Evolutionary conservation across 2,888 invertebrate genomes (phyloP).

Genomic region (Tinea trinotella): DNA sequence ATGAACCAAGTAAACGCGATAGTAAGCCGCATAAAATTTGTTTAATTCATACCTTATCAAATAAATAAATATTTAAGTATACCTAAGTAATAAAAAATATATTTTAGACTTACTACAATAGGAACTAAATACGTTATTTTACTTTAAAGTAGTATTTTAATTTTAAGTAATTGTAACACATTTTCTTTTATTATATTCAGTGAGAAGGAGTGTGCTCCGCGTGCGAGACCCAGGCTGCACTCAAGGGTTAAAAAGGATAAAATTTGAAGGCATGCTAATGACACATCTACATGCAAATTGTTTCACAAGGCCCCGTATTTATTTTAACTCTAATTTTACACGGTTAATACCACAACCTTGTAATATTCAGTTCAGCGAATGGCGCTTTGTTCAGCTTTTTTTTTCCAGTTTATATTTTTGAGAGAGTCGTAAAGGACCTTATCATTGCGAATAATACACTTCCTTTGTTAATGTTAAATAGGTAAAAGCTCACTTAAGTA

Average conservation of each 20-base stretch:
- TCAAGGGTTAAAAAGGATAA: constrained; percentile 37
- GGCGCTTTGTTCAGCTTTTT: constrained; percentile 3
- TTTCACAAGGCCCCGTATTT: constrained; percentile 54
- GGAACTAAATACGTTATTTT: not conserved
- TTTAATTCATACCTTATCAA: no score
- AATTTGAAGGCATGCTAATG: constrained; percentile 47
- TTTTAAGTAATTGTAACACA: constrained; percentile 4
- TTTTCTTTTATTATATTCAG: not conserved
- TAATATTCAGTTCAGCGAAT: constrained; percentile 4
- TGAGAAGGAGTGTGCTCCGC: not conserved
- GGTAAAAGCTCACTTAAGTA: no score
- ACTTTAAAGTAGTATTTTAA: not conserved
- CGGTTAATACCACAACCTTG: constrained; percentile 56
- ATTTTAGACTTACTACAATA: no score
- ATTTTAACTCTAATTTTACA: constrained; percentile 60
- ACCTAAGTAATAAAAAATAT: no score
- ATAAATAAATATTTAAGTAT: no score
- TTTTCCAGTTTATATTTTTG: not conserved
- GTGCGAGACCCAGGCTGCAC: not conserved
- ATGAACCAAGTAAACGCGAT: no score
- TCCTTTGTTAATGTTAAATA: not conserved
- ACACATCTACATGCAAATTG: constrained; percentile 71
- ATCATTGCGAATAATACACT: not conserved
- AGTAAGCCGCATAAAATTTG: no score
- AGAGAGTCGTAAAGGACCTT: not conserved